Evolutionary conservation across 2,113 vertebrate genomes (phyloP).

Genomic region (Hiodon alosoides): DNA sequence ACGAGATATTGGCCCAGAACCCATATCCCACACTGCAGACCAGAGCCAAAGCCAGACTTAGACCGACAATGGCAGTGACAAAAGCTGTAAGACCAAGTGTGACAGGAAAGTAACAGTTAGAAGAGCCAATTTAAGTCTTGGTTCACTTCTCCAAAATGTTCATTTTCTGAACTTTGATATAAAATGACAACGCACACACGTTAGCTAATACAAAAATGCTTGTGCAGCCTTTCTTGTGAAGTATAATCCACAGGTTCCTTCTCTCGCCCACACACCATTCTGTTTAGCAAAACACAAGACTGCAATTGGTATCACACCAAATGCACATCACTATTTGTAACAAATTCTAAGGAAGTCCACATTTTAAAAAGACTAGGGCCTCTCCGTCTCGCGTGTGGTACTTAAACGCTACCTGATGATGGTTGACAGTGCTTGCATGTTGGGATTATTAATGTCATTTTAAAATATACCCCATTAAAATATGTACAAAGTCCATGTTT

Average conservation of each 20-base stretch:
- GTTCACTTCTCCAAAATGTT: neutral
- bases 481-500: neutral
- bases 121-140: neutral
- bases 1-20: no score
- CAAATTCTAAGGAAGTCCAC: neutral
- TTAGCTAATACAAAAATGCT: neutral
- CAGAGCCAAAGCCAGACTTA: no score
- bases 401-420: neutral
- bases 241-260: neutral
- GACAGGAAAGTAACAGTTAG: neutral
- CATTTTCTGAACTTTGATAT: neutral
- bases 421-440: neutral
- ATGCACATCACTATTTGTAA: neutral
- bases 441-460: neutral
- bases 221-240: neutral
- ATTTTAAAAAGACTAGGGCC: neutral
- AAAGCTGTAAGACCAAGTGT: neutral
- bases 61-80: neutral
- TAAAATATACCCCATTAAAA: no score
- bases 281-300: neutral
- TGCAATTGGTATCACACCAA: neutral
- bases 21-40: no score
- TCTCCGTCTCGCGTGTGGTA: neutral
- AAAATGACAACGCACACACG: neutral
- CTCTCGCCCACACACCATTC: neutral